Conservation (phyloP, 2,888 invertebrate species). For the Drymonia ruficornis region DNA sequence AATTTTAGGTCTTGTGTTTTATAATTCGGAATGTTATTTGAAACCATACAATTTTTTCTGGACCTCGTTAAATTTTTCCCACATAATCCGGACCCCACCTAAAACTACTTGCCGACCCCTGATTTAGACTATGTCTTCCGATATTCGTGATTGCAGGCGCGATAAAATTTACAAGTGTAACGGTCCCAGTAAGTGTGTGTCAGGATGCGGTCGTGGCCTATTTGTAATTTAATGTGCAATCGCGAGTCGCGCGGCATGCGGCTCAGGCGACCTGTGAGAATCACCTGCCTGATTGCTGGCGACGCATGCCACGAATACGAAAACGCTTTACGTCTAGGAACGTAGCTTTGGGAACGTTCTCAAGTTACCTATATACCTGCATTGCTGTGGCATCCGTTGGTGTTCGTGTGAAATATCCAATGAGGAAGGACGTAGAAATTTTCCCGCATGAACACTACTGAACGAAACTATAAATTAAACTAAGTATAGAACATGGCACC, state of each 20-base stretch:
- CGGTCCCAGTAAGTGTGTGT: constrained; percentile 33
- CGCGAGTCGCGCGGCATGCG: constrained; percentile 59
- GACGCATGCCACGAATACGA: constrained; percentile 55
- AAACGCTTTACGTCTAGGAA: constrained; percentile 26
- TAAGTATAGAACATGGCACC: too few species aligned
- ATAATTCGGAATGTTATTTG: too few species aligned
- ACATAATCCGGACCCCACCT: too few species aligned
- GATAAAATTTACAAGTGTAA: constrained; percentile 23
- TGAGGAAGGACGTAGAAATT: too few species aligned
- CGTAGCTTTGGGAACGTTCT: constrained; percentile 4
- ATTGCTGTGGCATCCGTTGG: not conserved
- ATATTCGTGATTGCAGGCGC: constrained; percentile 7
- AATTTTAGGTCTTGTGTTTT: too few species aligned
- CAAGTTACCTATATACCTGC: not conserved
- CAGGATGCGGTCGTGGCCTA: constrained; percentile 42
- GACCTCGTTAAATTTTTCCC: too few species aligned
- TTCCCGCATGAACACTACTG: too few species aligned
- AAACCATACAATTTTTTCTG: too few species aligned
- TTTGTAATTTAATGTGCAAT: constrained; percentile 65
- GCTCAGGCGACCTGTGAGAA: constrained; percentile 60
- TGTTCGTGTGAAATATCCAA: not conserved
- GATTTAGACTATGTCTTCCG: not conserved
- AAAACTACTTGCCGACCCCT: too few species aligned
- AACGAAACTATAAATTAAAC: too few species aligned
- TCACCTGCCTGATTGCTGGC: constrained; percentile 60